Evolutionary conservation across 1,140 invertebrate species (phyloP).

Genomic region (Tetranychus cinnabarinus): DNA sequence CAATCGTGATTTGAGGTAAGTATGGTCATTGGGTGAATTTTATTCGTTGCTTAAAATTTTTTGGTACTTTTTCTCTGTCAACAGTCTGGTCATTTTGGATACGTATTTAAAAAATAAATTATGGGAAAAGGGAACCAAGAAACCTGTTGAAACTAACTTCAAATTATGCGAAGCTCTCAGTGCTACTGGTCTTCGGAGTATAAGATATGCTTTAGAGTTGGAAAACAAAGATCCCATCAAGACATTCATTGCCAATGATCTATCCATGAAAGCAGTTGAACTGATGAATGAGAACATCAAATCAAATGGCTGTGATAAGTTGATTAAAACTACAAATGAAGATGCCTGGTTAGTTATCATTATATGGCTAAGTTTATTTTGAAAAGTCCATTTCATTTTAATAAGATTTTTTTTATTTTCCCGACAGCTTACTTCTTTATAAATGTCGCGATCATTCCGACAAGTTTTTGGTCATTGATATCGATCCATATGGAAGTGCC

Average conservation of each 20-base stretch:
- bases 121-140: conserved; percentile 12
- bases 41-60: not conserved
- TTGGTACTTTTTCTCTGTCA: not conserved
- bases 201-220: conserved; percentile 78
- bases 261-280: conserved; percentile 60
- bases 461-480: conserved; percentile 67
- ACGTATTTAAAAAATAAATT: conserved; percentile 15
- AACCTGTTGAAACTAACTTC: not conserved
- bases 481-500: conserved; percentile 94
- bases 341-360: conserved; percentile 47
- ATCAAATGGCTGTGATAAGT: conserved; percentile 45
- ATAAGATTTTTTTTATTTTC: conserved; percentile 17
- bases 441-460: conserved; percentile 35
- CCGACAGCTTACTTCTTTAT: conserved; percentile 53
- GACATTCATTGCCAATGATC: conserved; percentile 77
- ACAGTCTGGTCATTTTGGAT: conserved; percentile 5
- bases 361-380: not conserved
- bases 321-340: conserved; percentile 43
- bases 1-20: conserved; percentile 72
- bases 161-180: conserved; percentile 73
- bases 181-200: conserved; percentile 77
- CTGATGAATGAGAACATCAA: conserved; percentile 58
- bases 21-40: conserved; percentile 5
- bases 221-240: not conserved
- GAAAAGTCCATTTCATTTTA: not conserved